Conservation (phyloP, 2,888 invertebrate species). For the Stictocephala bisonia region DNA sequence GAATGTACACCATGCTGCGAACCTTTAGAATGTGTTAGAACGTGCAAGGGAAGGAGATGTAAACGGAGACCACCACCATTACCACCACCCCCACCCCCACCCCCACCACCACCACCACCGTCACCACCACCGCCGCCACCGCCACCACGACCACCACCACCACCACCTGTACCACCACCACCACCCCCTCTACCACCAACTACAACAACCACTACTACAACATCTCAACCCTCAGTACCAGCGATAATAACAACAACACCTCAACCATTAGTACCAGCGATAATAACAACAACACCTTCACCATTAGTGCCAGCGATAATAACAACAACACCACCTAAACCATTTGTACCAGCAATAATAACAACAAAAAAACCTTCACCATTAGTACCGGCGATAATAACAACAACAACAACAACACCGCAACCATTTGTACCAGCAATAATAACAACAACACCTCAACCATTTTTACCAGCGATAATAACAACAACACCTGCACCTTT, state of each 20-base stretch:
- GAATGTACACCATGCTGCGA: no score
- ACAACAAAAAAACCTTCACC: not conserved
- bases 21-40: no score
- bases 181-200: not conserved
- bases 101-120: no score
- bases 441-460: no score
- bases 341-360: not conserved
- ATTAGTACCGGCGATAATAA: not conserved
- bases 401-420: no score
- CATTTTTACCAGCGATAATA: not conserved
- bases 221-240: not conserved
- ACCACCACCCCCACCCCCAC: no score
- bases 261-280: no score
- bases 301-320: not conserved
- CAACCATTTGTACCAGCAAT: no score
- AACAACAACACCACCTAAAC: not conserved
- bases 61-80: no score
- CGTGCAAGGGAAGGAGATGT: no score
- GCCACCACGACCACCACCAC: not conserved
- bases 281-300: not conserved
- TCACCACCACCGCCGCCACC: not conserved
- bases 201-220: not conserved
- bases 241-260: no score
- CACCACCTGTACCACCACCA: not conserved
- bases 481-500: not conserved